Conservation (phyloP, 2,888 invertebrate genomes). For the Scaptomyza cyrtandrae region DNA sequence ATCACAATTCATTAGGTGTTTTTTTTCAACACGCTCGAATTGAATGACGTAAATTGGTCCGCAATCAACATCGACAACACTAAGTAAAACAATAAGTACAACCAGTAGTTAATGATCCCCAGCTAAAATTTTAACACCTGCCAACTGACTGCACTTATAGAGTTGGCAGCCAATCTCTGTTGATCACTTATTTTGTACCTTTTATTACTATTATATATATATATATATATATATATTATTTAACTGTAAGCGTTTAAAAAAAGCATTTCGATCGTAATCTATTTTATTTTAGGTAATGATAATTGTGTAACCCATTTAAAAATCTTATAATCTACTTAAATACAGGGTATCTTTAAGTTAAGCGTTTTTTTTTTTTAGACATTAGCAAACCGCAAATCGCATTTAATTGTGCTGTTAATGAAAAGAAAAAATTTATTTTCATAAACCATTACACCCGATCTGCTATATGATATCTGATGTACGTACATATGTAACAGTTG, state of each 20-base stretch:
- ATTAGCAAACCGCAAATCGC: slow-evolving; percentile 25
- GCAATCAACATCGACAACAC: slow-evolving; percentile 39
- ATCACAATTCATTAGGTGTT: slow-evolving; percentile 22
- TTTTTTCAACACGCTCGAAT: slow-evolving; percentile 57
- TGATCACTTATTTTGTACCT: slow-evolving; percentile 11
- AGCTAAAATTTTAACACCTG: slow-evolving; percentile 54
- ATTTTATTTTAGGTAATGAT: too few relatives aligned
- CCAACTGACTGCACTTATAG: slow-evolving; percentile 17
- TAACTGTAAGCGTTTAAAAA: too few relatives aligned
- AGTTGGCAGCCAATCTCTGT: slow-evolving; percentile 22
- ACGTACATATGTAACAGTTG: not conserved
- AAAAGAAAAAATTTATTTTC: slow-evolving; percentile 8
- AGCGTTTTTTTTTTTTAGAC: not conserved
- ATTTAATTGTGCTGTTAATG: slow-evolving; percentile 43
- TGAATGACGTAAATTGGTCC: slow-evolving; percentile 64
- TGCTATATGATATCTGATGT: not conserved
- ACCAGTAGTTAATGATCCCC: slow-evolving; percentile 52
- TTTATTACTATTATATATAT: not conserved
- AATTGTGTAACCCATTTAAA: too few relatives aligned
- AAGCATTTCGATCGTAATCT: too few relatives aligned
- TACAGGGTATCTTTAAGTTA: slow-evolving; percentile 2
- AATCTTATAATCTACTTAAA: too few relatives aligned
- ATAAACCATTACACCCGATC: slow-evolving; percentile 22
- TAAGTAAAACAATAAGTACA: slow-evolving; percentile 17
- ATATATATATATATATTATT: too few relatives aligned